Conservation (phyloP, 2,113 vertebrate genomes). For the Serinus canaria region DNA sequence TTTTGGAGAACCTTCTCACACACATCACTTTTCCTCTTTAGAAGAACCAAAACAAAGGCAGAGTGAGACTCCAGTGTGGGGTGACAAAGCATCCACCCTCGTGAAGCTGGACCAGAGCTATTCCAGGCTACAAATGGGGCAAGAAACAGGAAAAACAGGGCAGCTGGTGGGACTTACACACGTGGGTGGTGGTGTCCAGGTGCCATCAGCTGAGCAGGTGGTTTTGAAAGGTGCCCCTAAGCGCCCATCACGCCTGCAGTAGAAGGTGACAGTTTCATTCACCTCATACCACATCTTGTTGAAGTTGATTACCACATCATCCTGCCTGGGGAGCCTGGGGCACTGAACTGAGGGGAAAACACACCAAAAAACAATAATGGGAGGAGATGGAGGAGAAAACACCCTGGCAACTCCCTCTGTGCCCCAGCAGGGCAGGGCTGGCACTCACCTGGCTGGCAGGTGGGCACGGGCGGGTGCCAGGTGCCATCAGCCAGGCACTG, state of each 20-base stretch:
- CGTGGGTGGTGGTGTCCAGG: background rate
- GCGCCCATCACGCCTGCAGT: rapidly evolving
- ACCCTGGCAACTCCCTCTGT: too few relatives aligned
- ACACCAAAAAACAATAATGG: rapidly evolving
- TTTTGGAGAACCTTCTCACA: background rate
- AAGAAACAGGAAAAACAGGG: background rate
- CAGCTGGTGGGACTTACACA: conserved; percentile 13
- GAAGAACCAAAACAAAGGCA: background rate
- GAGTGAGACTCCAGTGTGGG: background rate
- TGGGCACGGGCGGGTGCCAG: conserved; percentile 41
- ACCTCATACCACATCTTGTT: background rate
- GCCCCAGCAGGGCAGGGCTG: background rate
- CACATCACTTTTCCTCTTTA: rapidly evolving
- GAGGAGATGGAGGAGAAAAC: background rate
- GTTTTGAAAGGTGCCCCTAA: rapidly evolving
- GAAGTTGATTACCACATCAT: rapidly evolving
- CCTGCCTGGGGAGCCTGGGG: rapidly evolving
- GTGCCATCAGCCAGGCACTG: conserved; percentile 2
- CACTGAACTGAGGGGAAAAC: background rate
- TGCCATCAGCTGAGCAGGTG: conserved; percentile 4
- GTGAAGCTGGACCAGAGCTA: rapidly evolving
- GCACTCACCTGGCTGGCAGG: conserved; percentile 59
- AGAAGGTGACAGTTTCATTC: background rate
- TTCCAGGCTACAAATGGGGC: background rate
- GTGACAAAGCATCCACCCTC: rapidly evolving